phyloP scores from a whole-genome alignment of 2,113 vertebrate species.

The Heloderma charlesbogerti region DNA sequence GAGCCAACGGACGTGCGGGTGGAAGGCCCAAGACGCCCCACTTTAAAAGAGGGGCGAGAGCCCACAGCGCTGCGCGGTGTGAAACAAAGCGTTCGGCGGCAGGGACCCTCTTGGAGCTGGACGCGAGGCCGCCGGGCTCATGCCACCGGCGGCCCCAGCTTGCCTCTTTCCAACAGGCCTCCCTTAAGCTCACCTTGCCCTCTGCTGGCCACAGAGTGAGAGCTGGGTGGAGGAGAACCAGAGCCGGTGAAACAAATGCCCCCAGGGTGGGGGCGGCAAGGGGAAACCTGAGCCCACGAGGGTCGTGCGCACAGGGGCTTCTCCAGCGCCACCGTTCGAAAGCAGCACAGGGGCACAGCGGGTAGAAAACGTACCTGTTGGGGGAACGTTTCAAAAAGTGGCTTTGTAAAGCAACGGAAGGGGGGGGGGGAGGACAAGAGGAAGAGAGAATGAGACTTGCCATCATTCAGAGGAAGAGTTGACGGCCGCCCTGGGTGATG shows the following conservation, averaged over 20 bases:
- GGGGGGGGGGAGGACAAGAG: neutral
- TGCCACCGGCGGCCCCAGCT: neutral
- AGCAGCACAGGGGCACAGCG: neutral
- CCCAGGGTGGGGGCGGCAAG: neutral
- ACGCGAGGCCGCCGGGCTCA: neutral
- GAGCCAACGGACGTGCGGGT: neutral
- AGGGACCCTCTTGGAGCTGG: neutral
- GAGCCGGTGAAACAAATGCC: neutral
- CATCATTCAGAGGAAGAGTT: neutral
- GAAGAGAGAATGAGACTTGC: neutral
- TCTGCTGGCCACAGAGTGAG: neutral
- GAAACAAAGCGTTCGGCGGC: constrained; percentile 14
- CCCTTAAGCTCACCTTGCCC: neutral
- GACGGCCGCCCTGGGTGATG: neutral
- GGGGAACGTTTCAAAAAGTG: neutral
- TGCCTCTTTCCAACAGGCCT: neutral
- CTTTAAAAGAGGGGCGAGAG: neutral
- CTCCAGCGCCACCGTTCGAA: too few species aligned
- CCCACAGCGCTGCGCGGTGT: neutral
- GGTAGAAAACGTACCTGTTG: neutral
- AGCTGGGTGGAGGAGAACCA: neutral
- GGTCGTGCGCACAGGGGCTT: neutral
- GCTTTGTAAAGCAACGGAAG: neutral
- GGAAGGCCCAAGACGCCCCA: neutral
- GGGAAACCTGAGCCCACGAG: neutral